Conservation (phyloP, 2,888 invertebrate species). For the Girardia tigrina region DNA sequence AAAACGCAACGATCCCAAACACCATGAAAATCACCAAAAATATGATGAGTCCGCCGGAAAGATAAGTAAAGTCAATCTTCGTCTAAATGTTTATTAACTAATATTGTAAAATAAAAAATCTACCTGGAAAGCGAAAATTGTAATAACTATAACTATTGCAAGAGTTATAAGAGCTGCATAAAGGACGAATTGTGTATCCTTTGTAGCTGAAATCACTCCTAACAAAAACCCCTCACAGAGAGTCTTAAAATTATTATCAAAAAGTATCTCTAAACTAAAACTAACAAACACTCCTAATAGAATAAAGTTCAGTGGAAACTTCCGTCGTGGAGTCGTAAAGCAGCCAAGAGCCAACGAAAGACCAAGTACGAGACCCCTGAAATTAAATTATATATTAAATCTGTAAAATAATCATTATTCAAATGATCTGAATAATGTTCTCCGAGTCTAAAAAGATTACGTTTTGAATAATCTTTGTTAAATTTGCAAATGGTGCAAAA, state of each 20-base stretch:
- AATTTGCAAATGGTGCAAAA: too few species aligned
- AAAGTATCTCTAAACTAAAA: too few species aligned
- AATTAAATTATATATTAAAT: too few species aligned
- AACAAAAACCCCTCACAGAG: conserved; percentile 58
- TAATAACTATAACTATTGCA: conserved; percentile 66
- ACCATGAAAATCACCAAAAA: conserved; percentile 62
- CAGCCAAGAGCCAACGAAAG: conserved; percentile 71
- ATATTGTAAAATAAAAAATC: too few species aligned
- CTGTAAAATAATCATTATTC: too few species aligned
- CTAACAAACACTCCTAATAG: conserved; percentile 65
- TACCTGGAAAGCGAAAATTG: conserved; percentile 73
- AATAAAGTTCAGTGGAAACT: conserved; percentile 72
- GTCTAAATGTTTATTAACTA: conserved; percentile 36
- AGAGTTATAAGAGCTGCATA: conserved; percentile 79
- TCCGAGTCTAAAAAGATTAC: too few species aligned
- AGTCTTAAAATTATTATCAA: conserved; percentile 43
- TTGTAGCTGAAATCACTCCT: conserved; percentile 53
- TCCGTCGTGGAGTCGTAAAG: conserved; percentile 67
- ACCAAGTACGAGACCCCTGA: conserved; percentile 58
- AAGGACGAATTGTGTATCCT: conserved; percentile 58
- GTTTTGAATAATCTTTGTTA: too few species aligned
- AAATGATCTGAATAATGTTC: too few species aligned
- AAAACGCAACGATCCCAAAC: conserved; percentile 64
- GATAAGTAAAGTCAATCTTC: conserved; percentile 52
- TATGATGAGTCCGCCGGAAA: conserved; percentile 64